Evolutionary conservation across 2,888 invertebrate genomes (phyloP).

Genomic region (Rhingia rostrata): DNA sequence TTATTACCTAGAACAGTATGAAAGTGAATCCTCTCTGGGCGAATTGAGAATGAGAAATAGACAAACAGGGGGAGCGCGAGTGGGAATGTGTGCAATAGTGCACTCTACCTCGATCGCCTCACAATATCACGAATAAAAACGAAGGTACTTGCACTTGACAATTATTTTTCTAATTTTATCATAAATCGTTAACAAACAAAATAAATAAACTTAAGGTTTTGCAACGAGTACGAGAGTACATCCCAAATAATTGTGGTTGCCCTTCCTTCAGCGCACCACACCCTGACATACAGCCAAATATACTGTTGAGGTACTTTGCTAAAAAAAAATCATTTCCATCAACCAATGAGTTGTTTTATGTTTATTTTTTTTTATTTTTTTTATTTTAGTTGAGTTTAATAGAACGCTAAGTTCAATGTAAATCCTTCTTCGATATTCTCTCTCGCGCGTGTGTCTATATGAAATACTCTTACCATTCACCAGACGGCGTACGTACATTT

Average conservation of each 20-base stretch:
- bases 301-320: conserved; percentile 66
- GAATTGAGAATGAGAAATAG: conserved; percentile 38
- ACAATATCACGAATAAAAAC: conserved; percentile 21
- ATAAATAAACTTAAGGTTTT: conserved; percentile 51
- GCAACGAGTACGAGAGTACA: conserved; percentile 53
- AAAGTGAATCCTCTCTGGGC: conserved; percentile 36
- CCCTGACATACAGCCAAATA: conserved; percentile 40
- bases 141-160: conserved; percentile 62
- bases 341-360: conserved; percentile 45
- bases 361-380: conserved; percentile 52
- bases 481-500: conserved; percentile 19
- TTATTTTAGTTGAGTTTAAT: conserved; percentile 48
- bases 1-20: conserved; percentile 20
- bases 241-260: conserved; percentile 44
- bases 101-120: neutral
- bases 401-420: conserved; percentile 33
- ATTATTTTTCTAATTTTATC: conserved; percentile 40
- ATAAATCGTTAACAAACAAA: conserved; percentile 33
- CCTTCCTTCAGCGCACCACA: conserved; percentile 29
- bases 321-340: conserved; percentile 44
- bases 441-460: conserved; percentile 32
- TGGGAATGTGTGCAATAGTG: conserved; percentile 27
- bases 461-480: conserved; percentile 16
- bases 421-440: conserved; percentile 42
- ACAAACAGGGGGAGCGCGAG: conserved; percentile 40